phyloP scores from a whole-genome alignment of 2,113 vertebrate genomes.

The Cichladusa arquata region DNA sequence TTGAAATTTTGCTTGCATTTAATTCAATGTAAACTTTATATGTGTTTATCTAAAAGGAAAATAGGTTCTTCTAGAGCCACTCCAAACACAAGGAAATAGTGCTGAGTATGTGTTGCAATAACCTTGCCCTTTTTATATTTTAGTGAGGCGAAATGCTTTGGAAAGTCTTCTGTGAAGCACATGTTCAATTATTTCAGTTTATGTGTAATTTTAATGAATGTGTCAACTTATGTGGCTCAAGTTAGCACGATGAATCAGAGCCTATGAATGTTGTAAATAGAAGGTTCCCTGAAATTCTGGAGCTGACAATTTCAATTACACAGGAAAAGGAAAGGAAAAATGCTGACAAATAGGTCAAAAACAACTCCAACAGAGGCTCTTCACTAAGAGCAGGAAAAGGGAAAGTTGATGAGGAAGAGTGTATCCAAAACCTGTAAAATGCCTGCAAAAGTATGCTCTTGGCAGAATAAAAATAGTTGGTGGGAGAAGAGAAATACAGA shows the following conservation, averaged over 20 bases:
- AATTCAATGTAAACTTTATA: not conserved
- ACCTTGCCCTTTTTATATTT: not conserved
- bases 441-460: not conserved
- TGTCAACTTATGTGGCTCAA: slow-evolving; percentile 5
- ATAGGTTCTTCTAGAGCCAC: not conserved
- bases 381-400: not conserved
- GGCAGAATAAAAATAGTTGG: not conserved
- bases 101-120: not conserved
- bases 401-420: not conserved
- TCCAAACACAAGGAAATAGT: not conserved
- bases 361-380: not conserved
- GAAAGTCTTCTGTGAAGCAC: slow-evolving; percentile 2
- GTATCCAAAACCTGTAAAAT: not conserved
- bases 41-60: slow-evolving; percentile 4
- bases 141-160: not conserved
- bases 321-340: not conserved
- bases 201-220: slow-evolving; percentile 22
- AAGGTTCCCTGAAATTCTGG: slow-evolving; percentile 26
- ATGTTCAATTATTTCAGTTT: not conserved
- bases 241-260: not conserved
- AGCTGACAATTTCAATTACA: slow-evolving; percentile 27
- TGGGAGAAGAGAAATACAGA: not conserved
- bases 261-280: not conserved
- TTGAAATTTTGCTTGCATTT: slow-evolving; percentile 15
- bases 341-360: slow-evolving; percentile 3